Conservation (phyloP, 2,113 vertebrate species). For the Garra rufa region DNA sequence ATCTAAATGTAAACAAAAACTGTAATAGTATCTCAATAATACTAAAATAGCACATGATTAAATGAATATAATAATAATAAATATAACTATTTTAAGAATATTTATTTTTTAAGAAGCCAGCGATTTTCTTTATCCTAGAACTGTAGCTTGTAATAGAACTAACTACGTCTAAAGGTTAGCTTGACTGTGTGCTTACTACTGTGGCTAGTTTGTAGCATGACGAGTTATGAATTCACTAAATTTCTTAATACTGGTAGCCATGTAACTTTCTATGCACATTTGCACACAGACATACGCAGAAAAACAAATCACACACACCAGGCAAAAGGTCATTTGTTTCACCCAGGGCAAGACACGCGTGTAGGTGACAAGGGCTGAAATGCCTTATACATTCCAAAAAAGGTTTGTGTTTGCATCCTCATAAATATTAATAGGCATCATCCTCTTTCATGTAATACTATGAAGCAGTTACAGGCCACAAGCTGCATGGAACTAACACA, state of each 20-base stretch:
- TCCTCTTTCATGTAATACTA: constrained; percentile 38
- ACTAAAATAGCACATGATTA: too few relatives aligned
- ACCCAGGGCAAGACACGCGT: neutral
- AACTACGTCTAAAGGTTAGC: neutral
- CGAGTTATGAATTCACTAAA: neutral
- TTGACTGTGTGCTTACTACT: neutral
- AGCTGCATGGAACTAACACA: constrained; percentile 32
- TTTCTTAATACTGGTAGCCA: constrained; percentile 4
- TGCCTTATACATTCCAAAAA: constrained; percentile 17
- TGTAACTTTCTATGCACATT: neutral
- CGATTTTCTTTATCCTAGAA: neutral
- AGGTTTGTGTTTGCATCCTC: constrained; percentile 4
- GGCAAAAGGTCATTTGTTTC: constrained; percentile 12
- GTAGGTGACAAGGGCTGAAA: constrained; percentile 29
- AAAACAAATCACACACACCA: constrained; percentile 26
- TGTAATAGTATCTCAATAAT: too few relatives aligned
- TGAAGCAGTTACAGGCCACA: constrained; percentile 38
- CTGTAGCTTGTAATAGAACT: neutral
- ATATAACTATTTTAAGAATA: neutral
- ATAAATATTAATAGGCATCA: constrained; percentile 36
- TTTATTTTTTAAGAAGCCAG: neutral
- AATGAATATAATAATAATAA: too few relatives aligned
- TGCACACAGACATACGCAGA: neutral
- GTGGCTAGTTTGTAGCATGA: neutral
- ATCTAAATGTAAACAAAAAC: too few relatives aligned